Base-by-base conservation (phyloP, 1,140 invertebrate species). In the Diorhabda carinulata region DNA sequence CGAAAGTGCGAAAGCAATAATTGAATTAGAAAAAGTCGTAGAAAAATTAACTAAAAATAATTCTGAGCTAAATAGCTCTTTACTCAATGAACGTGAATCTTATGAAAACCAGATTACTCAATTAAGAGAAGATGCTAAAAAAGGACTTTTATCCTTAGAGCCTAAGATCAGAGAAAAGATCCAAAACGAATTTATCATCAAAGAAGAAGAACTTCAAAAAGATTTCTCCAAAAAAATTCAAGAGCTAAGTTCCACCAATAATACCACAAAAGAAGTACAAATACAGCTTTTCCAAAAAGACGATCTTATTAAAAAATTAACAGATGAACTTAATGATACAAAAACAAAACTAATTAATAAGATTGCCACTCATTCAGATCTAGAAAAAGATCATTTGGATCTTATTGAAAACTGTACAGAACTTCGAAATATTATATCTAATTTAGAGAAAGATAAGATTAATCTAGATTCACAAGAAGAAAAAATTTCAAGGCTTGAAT, bases 381-480 rank as follows among this genome's bases (percentile, higher is more conserved):
- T 80, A 47, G 79, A 80, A 64, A 73, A 57, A 43, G 77, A 79
- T 58, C 75, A 80, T 69, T 71, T 80, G 57, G 74, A 77, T 40
- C 68, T 80, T 9, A 78, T 78, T 43, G 71, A 78, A 2, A 78
- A 80, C 60, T 70, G 71, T 59, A 73, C 44, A 41, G 60, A 68
- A 10, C 62, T 68, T 7, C 69, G 66, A 9, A 73, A 42, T 6
- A 69, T 72, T 4, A 62, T 74, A 3, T 66, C 62, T 25, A 64
- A 67, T 59, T 67, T 74, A 73, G 81, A 76, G 73, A 76, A 77
- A 56, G 71, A 69, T 52, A 74, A 83, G 70, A 78, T 77, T 57
- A 83, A 81, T 73, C 75, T 83, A 68, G 81, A 82, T 72, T 74
- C 79, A 25, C 79, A 83, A 78, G 82, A 83, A 69, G 81, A 84